Conservation (phyloP, 1,140 invertebrate species). For the Sitobion miscanthi region DNA sequence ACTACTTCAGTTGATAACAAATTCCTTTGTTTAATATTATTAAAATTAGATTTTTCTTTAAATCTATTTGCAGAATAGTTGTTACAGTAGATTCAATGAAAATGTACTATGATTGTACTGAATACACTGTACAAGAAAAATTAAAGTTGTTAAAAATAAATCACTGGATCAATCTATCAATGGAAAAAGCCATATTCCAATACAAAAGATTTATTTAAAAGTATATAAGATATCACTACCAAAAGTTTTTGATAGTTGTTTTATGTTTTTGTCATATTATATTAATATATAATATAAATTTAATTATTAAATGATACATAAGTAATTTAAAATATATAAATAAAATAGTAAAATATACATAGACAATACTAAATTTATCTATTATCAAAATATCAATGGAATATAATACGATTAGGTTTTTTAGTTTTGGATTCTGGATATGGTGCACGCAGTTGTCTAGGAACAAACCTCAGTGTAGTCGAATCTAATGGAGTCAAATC, state of each 20-base stretch:
- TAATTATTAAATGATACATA: background rate
- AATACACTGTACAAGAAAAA: background rate
- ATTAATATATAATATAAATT: background rate
- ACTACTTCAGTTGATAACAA: background rate
- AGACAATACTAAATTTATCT: background rate
- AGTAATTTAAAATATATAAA: background rate
- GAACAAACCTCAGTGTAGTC: background rate
- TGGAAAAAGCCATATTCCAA: background rate
- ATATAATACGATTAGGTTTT: conserved; percentile 42
- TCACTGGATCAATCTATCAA: background rate
- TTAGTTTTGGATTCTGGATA: background rate
- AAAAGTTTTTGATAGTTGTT: background rate
- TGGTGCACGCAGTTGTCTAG: conserved; percentile 1
- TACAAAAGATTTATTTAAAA: background rate
- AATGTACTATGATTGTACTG: background rate
- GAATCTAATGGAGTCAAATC: background rate
- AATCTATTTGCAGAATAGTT: background rate
- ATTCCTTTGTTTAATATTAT: background rate
- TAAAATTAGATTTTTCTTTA: too few relatives aligned
- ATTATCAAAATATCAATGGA: conserved; percentile 14
- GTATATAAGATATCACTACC: background rate
- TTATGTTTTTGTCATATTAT: background rate
- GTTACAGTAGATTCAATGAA: background rate
- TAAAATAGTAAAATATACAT: background rate
- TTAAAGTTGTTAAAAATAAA: background rate